These are phyloP conservation scores for Hylomyscus alleni DNA, from an alignment of 2,797 vertebrate species.

Conservation along the genomic window DNA sequence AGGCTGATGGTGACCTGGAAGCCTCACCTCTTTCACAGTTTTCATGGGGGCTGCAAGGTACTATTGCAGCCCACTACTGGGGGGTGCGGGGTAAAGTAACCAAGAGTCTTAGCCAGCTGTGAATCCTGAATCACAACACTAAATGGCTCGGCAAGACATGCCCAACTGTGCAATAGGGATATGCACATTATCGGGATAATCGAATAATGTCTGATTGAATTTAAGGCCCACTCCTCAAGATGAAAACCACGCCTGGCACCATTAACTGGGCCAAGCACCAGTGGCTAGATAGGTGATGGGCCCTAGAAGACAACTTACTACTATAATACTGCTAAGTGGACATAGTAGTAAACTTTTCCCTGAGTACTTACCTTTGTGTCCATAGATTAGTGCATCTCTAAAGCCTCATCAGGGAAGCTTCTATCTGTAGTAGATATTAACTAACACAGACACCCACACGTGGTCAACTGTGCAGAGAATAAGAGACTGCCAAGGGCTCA, in stretches of 20 bases:
- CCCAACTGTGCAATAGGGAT: background rate
- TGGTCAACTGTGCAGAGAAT: background rate
- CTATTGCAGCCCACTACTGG: background rate
- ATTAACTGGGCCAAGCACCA: background rate
- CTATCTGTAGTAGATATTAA: background rate
- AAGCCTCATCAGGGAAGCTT: background rate
- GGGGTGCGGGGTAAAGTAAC: background rate
- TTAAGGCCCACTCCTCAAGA: background rate
- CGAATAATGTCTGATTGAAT: background rate
- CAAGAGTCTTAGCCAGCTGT: background rate
- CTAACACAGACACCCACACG: background rate
- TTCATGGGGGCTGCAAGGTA: background rate
- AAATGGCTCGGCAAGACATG: background rate
- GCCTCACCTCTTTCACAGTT: background rate
- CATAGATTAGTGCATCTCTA: background rate
- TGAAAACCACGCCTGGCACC: background rate
- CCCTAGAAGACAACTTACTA: background rate
- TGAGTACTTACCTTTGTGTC: background rate
- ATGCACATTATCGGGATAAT: background rate
- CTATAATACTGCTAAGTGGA: background rate
- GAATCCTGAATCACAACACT: background rate
- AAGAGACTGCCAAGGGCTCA: background rate
- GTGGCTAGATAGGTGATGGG: no score
- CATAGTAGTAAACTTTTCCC: background rate
- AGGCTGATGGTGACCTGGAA: background rate